Evolutionary conservation across 37 sponge, comb jelly and placozoan genomes (phyloP), one percentile per base, ranked within the genome.

Genomic region (Axinella damicornis): DNA sequence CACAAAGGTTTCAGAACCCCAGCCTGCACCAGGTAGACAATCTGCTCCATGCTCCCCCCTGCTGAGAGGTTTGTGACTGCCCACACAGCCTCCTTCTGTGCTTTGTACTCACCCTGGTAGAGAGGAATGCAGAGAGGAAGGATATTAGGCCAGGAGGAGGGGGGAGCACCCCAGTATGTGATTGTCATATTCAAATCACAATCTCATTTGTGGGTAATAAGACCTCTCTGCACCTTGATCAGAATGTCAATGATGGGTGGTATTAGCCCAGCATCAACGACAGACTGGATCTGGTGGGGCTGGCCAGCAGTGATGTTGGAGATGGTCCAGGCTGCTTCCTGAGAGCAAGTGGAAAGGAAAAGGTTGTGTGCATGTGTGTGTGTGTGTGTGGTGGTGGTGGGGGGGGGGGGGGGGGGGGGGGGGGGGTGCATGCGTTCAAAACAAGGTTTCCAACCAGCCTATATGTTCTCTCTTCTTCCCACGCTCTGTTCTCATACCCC

Each of bases 281-380:
- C 94, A 56, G 88, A 79, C 85, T 95, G 92, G 38, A 96, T 96
- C 75, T 98, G 96, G 31, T 68, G 31, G 12, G 87, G 79, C 21
- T 91, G 93, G 0, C 99, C 99, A 17, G 97, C 99, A 27, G 99
- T 97, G 82, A 99, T 96, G 86, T 99, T 99, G 80, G 99, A 99
- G 38, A 99, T 80, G 39, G 97, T 95, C 99, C 99, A 99, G 27
- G 97, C 99, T 13, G 97, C 94, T 63, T 99, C 99, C 93, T 95
- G 74, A 0, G 17, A 59, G 32, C 2, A 14, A n/a, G n/a, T n/a
- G n/a, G 53, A 46, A 46, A 46, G 46, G 9, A 46, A 46, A 46
- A 46, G 9, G 46, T 9, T 46, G 9, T 9, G 4, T 46, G 46
- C 4, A 46, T 46, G 9, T 9, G 46, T 46, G 46, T 46, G 9